phyloP scores from a whole-genome alignment of 2,797 vertebrate species.

The Scomberomorus guttatus region DNA sequence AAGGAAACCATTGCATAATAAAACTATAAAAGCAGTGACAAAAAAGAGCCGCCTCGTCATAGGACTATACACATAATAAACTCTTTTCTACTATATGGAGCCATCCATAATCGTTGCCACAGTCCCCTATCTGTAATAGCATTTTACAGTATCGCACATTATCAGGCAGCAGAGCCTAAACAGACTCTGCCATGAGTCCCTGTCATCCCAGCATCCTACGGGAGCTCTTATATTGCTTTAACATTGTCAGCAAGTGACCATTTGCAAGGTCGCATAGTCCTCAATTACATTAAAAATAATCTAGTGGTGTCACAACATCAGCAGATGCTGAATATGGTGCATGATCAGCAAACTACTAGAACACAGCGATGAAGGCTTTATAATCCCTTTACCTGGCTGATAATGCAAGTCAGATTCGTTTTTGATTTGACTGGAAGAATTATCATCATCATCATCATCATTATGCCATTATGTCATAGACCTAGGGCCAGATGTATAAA shows the following conservation, averaged over 20 bases:
- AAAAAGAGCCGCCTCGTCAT: conserved; percentile 46
- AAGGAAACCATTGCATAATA: conserved; percentile 67
- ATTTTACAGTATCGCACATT: conserved; percentile 53
- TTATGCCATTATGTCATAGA: not conserved
- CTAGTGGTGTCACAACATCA: conserved; percentile 39
- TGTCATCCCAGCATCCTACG: conserved; percentile 30
- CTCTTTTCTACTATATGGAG: conserved; percentile 47
- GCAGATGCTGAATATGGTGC: conserved; percentile 39
- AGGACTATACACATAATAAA: conserved; percentile 43
- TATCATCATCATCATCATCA: not conserved
- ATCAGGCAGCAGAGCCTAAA: conserved; percentile 27
- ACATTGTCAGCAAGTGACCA: conserved; percentile 34
- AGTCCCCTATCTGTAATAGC: conserved; percentile 28
- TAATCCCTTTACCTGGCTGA: conserved; percentile 48
- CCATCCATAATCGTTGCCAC: conserved; percentile 26
- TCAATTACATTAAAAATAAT: conserved; percentile 37
- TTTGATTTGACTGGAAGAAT: conserved; percentile 23
- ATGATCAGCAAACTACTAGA: conserved; percentile 69
- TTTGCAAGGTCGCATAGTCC: conserved; percentile 26
- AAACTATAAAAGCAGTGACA: conserved; percentile 59
- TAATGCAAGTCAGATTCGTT: conserved; percentile 14
- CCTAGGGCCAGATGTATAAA: not conserved
- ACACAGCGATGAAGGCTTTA: conserved; percentile 61
- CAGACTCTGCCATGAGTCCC: conserved; percentile 21
- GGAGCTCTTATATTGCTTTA: conserved; percentile 60